A percentile compares a stretch with the other conserved stretches of the same genome.
phyloP scores from a whole-genome alignment of 2,113 vertebrate species.

The Nematolebias whitei region DNA sequence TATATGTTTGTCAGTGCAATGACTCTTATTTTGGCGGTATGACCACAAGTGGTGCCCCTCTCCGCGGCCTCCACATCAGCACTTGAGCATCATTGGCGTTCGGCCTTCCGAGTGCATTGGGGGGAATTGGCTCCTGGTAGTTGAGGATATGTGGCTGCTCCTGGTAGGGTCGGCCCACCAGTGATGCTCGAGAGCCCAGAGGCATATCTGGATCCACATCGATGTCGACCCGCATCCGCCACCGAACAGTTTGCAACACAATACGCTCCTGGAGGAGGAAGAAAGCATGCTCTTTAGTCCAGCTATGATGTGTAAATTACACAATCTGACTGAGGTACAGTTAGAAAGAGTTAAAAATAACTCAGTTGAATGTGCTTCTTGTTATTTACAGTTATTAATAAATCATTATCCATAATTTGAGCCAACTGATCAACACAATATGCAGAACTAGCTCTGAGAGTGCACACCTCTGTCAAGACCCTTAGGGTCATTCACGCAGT shows the following conservation, averaged over 20 bases:
- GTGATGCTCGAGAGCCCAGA: slow-evolving; percentile 89
- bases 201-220: slow-evolving; percentile 92
- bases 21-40: slow-evolving; percentile 88
- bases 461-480: too few species aligned
- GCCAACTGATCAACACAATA: not conserved
- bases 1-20: slow-evolving; percentile 22
- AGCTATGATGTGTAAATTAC: not conserved
- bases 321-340: not conserved
- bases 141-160: slow-evolving; percentile 97
- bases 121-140: slow-evolving; percentile 97
- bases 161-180: slow-evolving; percentile 92
- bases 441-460: too few species aligned
- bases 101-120: slow-evolving; percentile 93
- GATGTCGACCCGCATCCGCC: slow-evolving; percentile 98
- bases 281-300: not conserved
- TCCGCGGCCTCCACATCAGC: slow-evolving; percentile 97
- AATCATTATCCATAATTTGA: not conserved
- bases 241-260: slow-evolving; percentile 95
- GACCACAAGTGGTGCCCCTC: slow-evolving; percentile 92
- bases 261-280: slow-evolving; percentile 85
- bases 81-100: slow-evolving; percentile 99
- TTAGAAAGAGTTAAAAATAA: not conserved
- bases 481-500: too few species aligned
- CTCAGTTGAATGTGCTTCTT: not conserved
- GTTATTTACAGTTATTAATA: not conserved